Percentiles rank a stretch among this genome's conserved stretches.
Conservation (phyloP, 2,797 vertebrate species). For the Gambelia wislizenii region DNA sequence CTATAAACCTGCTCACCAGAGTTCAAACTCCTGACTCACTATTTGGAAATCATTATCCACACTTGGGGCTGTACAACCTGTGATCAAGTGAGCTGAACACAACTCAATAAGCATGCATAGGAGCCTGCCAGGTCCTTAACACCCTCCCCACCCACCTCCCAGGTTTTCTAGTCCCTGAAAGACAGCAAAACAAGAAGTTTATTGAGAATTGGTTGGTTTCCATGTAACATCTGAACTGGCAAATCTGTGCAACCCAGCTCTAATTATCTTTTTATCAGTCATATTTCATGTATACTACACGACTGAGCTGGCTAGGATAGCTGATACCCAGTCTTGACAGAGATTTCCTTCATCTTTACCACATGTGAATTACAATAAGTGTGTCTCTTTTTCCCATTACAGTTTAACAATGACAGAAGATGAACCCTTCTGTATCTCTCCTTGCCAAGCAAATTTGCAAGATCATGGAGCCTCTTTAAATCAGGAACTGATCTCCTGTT, state of each 20-base stretch:
- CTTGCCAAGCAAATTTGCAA: background rate
- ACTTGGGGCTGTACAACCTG: background rate
- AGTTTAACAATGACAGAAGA: background rate
- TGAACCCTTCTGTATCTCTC: background rate
- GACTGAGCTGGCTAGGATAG: background rate
- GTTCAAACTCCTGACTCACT: constrained; percentile 5
- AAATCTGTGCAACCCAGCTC: background rate
- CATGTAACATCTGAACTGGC: background rate
- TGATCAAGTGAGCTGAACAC: constrained; percentile 12
- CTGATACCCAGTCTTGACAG: background rate
- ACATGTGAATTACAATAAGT: too few species aligned
- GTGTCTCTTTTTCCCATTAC: background rate
- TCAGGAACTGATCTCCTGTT: constrained; percentile 14
- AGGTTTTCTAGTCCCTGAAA: background rate
- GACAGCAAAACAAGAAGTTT: constrained; percentile 12
- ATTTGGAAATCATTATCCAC: constrained; percentile 36
- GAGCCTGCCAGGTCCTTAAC: constrained; percentile 14
- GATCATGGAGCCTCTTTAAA: background rate
- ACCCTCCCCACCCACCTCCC: background rate
- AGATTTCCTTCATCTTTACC: background rate
- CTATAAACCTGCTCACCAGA: background rate
- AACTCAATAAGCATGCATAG: constrained; percentile 5
- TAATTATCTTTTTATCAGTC: background rate
- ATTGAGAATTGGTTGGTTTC: background rate
- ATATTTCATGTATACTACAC: background rate